phyloP scores from a whole-genome alignment of 1,140 invertebrate genomes.

The Acromyrmex charruanus region DNA sequence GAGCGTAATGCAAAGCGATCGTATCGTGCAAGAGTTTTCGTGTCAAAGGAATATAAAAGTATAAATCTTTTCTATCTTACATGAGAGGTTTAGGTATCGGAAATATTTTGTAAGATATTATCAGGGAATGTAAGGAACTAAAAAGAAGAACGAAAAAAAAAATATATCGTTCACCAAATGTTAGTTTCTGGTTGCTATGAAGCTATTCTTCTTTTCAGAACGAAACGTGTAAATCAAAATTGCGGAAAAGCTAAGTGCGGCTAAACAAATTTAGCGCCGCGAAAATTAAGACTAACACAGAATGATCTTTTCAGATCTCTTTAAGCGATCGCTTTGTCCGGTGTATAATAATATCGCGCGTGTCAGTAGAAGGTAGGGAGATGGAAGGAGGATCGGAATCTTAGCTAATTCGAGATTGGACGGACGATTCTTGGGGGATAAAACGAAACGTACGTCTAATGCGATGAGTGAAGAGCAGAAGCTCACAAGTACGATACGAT shows the following conservation, averaged over 20 bases:
- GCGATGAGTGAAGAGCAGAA: neutral
- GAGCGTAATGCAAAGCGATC: slow-evolving; percentile 38
- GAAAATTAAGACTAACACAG: neutral
- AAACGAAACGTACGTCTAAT: neutral
- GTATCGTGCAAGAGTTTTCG: neutral
- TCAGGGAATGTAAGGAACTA: neutral
- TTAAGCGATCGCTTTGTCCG: slow-evolving; percentile 22
- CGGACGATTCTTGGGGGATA: slow-evolving; percentile 9
- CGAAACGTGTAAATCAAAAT: neutral
- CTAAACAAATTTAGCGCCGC: neutral
- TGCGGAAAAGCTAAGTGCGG: too few relatives aligned
- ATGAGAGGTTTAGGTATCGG: neutral
- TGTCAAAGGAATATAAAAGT: neutral
- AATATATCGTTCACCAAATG: neutral
- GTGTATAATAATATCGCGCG: slow-evolving; percentile 35
- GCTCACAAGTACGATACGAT: neutral
- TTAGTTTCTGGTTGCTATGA: neutral
- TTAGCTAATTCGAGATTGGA: slow-evolving; percentile 33
- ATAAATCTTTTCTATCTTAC: neutral
- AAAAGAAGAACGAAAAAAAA: neutral
- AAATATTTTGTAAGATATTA: neutral
- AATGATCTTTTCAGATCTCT: neutral
- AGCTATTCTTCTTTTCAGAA: too few relatives aligned
- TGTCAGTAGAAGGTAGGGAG: neutral
- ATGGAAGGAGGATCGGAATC: neutral